A percentile compares a stretch with the other conserved stretches of the same genome.
Evolutionary conservation across 2,113 vertebrate species (phyloP).

Genomic region (Oryzias curvinotus): DNA sequence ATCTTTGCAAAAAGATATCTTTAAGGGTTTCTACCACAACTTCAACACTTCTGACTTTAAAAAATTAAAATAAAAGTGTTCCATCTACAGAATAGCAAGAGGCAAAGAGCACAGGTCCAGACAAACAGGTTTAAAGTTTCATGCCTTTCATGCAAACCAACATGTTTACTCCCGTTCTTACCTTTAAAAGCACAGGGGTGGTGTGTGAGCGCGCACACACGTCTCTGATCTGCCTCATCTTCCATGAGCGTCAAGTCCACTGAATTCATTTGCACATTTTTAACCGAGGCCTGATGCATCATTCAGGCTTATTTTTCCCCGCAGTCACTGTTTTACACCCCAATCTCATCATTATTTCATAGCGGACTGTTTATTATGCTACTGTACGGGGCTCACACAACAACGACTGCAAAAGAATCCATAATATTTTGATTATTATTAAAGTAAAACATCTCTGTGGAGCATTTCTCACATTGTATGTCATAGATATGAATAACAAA

Average conservation of each 20-base stretch:
- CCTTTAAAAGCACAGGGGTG: neutral
- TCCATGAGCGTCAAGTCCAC: constrained; percentile 56
- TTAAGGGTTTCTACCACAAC: no score
- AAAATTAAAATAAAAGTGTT: neutral
- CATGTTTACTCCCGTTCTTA: neutral
- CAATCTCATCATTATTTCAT: constrained; percentile 72
- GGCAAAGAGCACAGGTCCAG: neutral
- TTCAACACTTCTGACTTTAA: no score
- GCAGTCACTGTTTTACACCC: constrained; percentile 65
- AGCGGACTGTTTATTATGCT: constrained; percentile 62
- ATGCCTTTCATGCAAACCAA: neutral
- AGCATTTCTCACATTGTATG: neutral
- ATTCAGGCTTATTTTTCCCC: constrained; percentile 65
- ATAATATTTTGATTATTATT: neutral
- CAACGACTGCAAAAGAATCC: neutral
- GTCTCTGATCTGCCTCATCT: constrained; percentile 53
- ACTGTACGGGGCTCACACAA: constrained; percentile 29
- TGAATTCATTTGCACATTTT: constrained; percentile 72
- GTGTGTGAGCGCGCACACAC: neutral
- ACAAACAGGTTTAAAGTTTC: neutral
- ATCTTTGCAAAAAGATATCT: no score
- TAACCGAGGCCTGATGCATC: constrained; percentile 66
- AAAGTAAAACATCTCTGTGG: neutral
- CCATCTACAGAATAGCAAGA: neutral
- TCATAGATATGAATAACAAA: neutral